Evolutionary conservation across 2,888 invertebrate genomes (phyloP), one percentile per base, ranked within the genome.

Genomic region (Lasioglossum figueresi): DNA sequence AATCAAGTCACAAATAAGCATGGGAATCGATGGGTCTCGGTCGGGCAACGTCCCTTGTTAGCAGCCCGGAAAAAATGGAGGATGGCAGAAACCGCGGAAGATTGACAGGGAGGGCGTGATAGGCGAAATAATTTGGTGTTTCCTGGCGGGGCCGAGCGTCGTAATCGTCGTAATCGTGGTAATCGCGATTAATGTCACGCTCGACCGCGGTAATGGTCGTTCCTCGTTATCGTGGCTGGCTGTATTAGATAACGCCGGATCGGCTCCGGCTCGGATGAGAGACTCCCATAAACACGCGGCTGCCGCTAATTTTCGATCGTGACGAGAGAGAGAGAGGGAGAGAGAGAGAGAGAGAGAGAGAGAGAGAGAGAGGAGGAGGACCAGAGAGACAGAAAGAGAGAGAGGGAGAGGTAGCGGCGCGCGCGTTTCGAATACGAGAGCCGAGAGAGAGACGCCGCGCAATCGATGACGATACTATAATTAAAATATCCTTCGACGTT

Each of bases 401-500:
- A n/a, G n/a, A 12, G 14, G 4, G 14, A 27, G 27, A 16, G 16
- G 6, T 8, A 63, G 63, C 31, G 31, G 63, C 31, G 63, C 16
- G 63, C 27, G 6, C 31, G 31, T 10, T 68, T 23, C 68, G 68
- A 37, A 34, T 68, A 37, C 68, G 68, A 68, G 23, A 37, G 68
- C 10, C 37, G 37, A 34, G 37, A 19, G 31, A 16, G 66, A 70
- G 37, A 23, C 37, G 71, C 14, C 43, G 45, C 12, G 31, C 66
- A 43, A 83, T 83, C 84, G 83, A 83, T 79, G 43, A 70, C 70
- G 75, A 27, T 75, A 71, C 79, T 85, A 83, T 83, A 85, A 85
- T 85, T 85, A 85, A 85, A 76, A 63, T 73, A 79, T 83, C 84
- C 79, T 76, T 83, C 83, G 83, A 76, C 79, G 48, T 83, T 72